Percentiles rank a stretch among this genome's conserved stretches.
Conservation (phyloP, 2,113 vertebrate genomes). For the Potamarius usumacintae region DNA sequence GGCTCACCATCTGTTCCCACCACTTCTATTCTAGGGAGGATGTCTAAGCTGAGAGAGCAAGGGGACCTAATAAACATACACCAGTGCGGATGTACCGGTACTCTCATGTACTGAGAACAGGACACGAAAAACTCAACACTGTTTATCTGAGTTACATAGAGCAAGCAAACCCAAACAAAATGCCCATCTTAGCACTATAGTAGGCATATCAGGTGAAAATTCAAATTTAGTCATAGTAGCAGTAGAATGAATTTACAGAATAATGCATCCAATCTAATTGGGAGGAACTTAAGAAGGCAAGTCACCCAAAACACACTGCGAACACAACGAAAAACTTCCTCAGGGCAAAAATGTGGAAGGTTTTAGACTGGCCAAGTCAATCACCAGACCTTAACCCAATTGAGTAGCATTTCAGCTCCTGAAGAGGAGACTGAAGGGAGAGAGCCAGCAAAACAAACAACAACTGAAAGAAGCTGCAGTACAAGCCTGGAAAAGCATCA, state of each 20-base stretch:
- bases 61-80: slow-evolving; percentile 20
- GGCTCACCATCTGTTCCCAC: slow-evolving; percentile 28
- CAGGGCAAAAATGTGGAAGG: not conserved
- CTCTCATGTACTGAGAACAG: slow-evolving; percentile 6
- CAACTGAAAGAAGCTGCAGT: no score
- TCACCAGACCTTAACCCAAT: not conserved
- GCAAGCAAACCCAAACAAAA: not conserved
- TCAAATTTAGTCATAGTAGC: no score
- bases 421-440: no score
- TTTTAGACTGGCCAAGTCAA: not conserved
- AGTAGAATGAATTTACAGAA: not conserved
- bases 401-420: no score
- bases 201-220: no score
- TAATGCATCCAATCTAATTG: not conserved
- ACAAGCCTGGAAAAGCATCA: no score
- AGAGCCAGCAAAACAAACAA: no score
- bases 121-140: slow-evolving; percentile 7
- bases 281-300: not conserved
- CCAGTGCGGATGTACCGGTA: not conserved
- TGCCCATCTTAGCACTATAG: not conserved
- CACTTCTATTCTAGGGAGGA: slow-evolving; percentile 15
- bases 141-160: not conserved
- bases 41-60: not conserved
- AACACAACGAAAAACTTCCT: not conserved
- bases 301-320: not conserved